These are phyloP conservation scores for Exephanes ischioxanthus DNA, from an alignment of 2,888 invertebrate species.

Conservation along the genomic window DNA sequence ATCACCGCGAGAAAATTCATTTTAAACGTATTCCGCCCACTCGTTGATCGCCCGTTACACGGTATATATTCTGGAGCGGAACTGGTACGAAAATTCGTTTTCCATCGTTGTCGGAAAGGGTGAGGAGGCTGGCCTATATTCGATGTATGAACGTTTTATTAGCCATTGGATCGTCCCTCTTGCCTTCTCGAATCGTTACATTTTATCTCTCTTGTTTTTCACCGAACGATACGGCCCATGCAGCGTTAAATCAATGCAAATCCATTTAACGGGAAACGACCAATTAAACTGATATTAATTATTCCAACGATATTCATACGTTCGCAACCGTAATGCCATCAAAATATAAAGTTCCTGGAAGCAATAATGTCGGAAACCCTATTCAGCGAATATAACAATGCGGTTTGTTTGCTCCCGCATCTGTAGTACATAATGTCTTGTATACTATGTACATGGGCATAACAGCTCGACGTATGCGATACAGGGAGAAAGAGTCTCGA, in stretches of 20 bases:
- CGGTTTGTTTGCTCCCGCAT: background rate
- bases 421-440: background rate
- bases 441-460: background rate
- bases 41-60: slow-evolving; percentile 32
- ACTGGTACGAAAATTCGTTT: slow-evolving; percentile 41
- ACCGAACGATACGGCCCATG: background rate
- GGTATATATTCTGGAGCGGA: slow-evolving; percentile 11
- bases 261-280: background rate
- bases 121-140: slow-evolving; percentile 14
- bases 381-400: background rate
- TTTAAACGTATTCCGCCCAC: slow-evolving; percentile 43
- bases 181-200: slow-evolving; percentile 3
- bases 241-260: background rate
- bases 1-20: slow-evolving; percentile 36
- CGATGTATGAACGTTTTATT: slow-evolving; percentile 31
- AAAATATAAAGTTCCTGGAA: background rate
- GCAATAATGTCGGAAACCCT: background rate
- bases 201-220: slow-evolving; percentile 2
- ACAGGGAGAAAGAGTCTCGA: background rate
- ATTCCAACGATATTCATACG: background rate
- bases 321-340: background rate
- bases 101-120: background rate
- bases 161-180: slow-evolving; percentile 4
- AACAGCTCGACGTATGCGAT: background rate
- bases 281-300: background rate